A percentile compares a stretch with the other conserved stretches of the same genome.
phyloP scores from a whole-genome alignment of 2,888 invertebrate species.

The Euplagia quadripunctaria region DNA sequence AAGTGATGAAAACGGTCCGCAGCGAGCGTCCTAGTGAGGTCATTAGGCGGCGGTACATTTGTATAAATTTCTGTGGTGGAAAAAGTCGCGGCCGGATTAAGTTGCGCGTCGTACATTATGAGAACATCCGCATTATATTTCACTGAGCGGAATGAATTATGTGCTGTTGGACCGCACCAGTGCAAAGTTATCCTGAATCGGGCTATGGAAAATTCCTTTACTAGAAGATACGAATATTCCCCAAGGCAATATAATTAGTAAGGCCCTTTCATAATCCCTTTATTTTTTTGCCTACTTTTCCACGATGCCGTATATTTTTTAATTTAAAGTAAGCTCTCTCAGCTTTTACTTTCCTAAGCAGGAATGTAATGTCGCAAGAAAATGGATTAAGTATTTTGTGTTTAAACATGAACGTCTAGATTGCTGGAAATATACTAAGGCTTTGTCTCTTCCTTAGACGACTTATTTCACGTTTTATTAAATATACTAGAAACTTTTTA shows the following conservation, averaged over 20 bases:
- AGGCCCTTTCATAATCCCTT: slow-evolving; percentile 34
- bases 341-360: slow-evolving; percentile 20
- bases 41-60: slow-evolving; percentile 61
- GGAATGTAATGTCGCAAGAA: slow-evolving; percentile 24
- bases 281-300: slow-evolving; percentile 32
- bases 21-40: slow-evolving; percentile 61
- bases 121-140: slow-evolving; percentile 84
- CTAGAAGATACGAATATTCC: slow-evolving; percentile 48
- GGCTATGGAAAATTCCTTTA: slow-evolving; percentile 68
- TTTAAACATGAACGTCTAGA: slow-evolving; percentile 23
- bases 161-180: slow-evolving; percentile 70
- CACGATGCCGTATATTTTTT: slow-evolving; percentile 15
- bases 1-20: slow-evolving; percentile 52
- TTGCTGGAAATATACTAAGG: slow-evolving; percentile 10
- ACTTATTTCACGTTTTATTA: slow-evolving; percentile 17
- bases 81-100: slow-evolving; percentile 80
- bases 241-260: slow-evolving; percentile 42
- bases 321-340: slow-evolving; percentile 22
- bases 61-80: slow-evolving; percentile 74
- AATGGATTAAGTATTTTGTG: slow-evolving; percentile 23
- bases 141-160: slow-evolving; percentile 81
- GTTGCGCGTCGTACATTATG: slow-evolving; percentile 83
- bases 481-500: background rate
- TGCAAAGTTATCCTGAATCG: slow-evolving; percentile 76
- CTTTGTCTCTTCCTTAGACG: slow-evolving; percentile 7